Evolutionary conservation across 2,888 invertebrate species (phyloP), one percentile per base, ranked within the genome.

Genomic region (Arrhopalites spinosus): DNA sequence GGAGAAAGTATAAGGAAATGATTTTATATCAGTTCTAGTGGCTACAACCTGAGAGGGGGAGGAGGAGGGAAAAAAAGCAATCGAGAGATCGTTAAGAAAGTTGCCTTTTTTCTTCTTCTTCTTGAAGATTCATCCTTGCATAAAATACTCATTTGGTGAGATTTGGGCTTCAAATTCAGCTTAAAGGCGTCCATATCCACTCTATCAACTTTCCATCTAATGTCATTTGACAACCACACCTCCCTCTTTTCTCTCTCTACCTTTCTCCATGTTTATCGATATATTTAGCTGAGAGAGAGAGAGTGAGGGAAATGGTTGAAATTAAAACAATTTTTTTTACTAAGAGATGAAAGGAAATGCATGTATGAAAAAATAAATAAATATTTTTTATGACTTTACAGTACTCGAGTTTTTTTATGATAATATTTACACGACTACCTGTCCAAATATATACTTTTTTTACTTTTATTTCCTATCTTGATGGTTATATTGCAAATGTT

Each of bases 61-160:
- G 69, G 36, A 29, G 66, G 66, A 5, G 67, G 67, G 63, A 66
- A 68, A 73, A 50, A 71, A 71, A 76, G 70, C 73, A 71, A 77
- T 78, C 63, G 72, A 75, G 78, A 75, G 59, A 69, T 77, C 77
- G 78, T 78, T 78, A 78, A 77, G 78, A 70, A 70, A 56, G 56
- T 70, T 77, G 43, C 11, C 36, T 59, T 76, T 66, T 70, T 29
- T 66, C 68, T 75, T 72, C 25, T 66, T 59, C 64, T 59, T 45
- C 69, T 63, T 36, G n/a, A 59, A 59, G 45, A 45, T 43, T 72
- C 45, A 59, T 72, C 73, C 73, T 63, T 75, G 78, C 78, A 78
- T 78, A 78, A 78, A 78, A 78, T 69, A 36, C 75, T 77, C 78
- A 74, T 78, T 67, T 27, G 17, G 43, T n/a, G 23, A 13, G 63